Evolutionary conservation across 92 coral and sea anemone genomes (phyloP).

Genomic region (Anthopleura xanthogrammica): DNA sequence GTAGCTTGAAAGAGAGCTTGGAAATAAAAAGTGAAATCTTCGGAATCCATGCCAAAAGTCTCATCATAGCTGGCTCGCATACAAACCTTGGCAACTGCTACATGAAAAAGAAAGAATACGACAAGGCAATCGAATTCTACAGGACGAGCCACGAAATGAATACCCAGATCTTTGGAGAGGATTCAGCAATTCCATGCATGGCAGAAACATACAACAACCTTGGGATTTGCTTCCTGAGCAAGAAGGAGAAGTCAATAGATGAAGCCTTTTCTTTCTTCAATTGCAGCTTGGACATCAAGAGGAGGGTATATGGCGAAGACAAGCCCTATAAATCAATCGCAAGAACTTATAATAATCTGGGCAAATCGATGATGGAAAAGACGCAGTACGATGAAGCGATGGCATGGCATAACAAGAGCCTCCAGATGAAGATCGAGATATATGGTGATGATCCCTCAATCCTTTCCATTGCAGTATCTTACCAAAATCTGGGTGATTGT

Average conservation of each 20-base stretch:
- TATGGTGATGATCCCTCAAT: not conserved
- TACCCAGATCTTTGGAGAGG: conserved; percentile 8
- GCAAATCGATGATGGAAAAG: not conserved
- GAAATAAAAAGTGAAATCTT: not conserved
- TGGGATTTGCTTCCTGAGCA: conserved; percentile 4
- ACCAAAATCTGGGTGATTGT: conserved; percentile 12
- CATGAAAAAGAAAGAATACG: not conserved
- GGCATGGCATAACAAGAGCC: not conserved
- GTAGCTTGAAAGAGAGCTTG: not conserved
- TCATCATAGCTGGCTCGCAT: not conserved
- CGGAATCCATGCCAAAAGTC: not conserved
- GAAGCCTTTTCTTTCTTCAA: not conserved
- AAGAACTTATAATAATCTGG: not conserved
- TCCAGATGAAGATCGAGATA: conserved; percentile 5
- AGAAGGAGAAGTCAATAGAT: not conserved
- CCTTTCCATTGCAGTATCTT: not conserved
- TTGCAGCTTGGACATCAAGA: not conserved
- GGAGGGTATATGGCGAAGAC: conserved; percentile 7
- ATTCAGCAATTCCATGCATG: not conserved
- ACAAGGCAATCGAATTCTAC: not conserved
- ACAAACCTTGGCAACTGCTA: conserved; percentile 5
- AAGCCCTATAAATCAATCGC: not conserved
- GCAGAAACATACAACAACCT: conserved; percentile 6
- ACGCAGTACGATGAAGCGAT: not conserved
- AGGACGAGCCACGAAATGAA: not conserved